Conservation (phyloP, 1,140 invertebrate genomes). For the Microplitis mediator region DNA sequence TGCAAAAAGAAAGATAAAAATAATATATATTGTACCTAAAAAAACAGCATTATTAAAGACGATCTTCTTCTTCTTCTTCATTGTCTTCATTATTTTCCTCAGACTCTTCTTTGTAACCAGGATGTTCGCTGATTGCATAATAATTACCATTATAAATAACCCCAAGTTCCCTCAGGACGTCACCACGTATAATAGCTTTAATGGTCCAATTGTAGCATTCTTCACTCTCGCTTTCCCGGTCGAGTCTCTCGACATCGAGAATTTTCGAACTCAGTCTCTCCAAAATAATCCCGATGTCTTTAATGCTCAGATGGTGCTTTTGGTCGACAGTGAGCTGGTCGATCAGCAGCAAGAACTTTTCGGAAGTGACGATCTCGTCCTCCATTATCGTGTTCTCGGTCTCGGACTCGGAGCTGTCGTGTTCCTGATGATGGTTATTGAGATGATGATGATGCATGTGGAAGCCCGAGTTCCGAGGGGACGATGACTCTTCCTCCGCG, state of each 20-base stretch:
- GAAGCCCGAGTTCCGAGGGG: conserved; percentile 69
- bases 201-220: conserved; percentile 95
- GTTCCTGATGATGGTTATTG: conserved; percentile 61
- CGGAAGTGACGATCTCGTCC: conserved; percentile 84
- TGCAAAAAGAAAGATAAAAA: conserved; percentile 3
- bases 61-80: conserved; percentile 79
- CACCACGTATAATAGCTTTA: conserved; percentile 88
- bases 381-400: conserved; percentile 91
- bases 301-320: conserved; percentile 88
- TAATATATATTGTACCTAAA: not conserved
- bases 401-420: conserved; percentile 89
- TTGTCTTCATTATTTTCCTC: conserved; percentile 81
- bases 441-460: conserved; percentile 51
- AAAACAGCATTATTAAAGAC: conserved; percentile 67
- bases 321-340: conserved; percentile 91
- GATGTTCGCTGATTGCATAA: conserved; percentile 92
- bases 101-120: conserved; percentile 86
- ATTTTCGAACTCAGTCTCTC: conserved; percentile 91
- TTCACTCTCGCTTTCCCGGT: conserved; percentile 87
- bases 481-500: conserved; percentile 60
- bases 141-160: conserved; percentile 95
- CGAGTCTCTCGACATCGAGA: conserved; percentile 87
- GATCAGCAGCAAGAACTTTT: conserved; percentile 90
- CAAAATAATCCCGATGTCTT: conserved; percentile 93
- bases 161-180: conserved; percentile 85